A percentile compares a stretch with the other conserved stretches of the same genome.
These are phyloP conservation scores for Hippolais icterina DNA, from an alignment of 2,113 vertebrate species.

Conservation along the genomic window DNA sequence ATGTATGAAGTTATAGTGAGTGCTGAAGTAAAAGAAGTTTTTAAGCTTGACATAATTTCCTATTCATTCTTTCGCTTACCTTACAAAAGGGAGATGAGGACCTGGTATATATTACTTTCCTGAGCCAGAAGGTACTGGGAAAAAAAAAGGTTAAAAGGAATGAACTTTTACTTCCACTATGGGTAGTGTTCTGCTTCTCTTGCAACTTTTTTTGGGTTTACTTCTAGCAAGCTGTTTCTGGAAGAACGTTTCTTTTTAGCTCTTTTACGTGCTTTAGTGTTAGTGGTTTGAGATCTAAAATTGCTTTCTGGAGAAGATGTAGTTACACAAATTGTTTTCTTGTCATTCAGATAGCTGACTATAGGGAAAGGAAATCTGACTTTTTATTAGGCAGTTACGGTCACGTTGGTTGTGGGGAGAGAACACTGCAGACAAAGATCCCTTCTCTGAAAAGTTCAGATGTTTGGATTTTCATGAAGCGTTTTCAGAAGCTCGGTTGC, in stretches of 20 bases:
- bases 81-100: background rate
- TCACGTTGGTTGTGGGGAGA: background rate
- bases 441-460: background rate
- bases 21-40: background rate
- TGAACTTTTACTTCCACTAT: background rate
- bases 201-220: background rate
- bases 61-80: background rate
- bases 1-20: background rate
- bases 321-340: background rate
- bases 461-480: background rate
- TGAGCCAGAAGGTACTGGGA: background rate
- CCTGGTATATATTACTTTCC: background rate
- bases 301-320: background rate
- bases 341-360: background rate
- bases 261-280: background rate
- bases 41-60: slow-evolving; percentile 38
- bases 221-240: background rate
- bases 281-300: background rate
- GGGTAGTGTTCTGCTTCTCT: background rate
- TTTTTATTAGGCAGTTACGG: background rate
- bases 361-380: too few relatives aligned
- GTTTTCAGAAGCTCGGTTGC: background rate
- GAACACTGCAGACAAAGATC: background rate
- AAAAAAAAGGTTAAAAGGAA: background rate
- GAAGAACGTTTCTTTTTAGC: background rate